Base-by-base conservation (phyloP, 2,888 invertebrate genomes). In the Cerastis leucographa region DNA sequence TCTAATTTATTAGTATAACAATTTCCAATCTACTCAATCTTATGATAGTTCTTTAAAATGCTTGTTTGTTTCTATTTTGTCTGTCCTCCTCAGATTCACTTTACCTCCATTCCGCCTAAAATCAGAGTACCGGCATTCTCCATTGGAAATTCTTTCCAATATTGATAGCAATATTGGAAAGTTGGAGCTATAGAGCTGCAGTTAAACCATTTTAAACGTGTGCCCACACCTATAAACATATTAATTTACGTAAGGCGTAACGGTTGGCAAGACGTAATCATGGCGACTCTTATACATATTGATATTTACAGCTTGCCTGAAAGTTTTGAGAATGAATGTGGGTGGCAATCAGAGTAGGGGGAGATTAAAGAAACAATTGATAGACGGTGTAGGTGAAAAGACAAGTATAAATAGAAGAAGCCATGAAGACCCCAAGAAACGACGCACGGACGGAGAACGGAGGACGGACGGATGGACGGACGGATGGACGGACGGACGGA, bases 171-270 rank as follows among this genome's bases (percentile, higher is more conserved):
- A n/a, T n/a, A n/a, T n/a, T n/a, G n/a, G n/a, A n/a, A n/a, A n/a
- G n/a, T n/a, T n/a, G n/a, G n/a, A n/a, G n/a, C n/a, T n/a, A n/a
- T n/a, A n/a, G n/a, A n/a, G n/a, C n/a, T n/a, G 7, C 12, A 68
- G 35, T 71, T 59, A 42, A 71, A 78, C 44, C 8, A 71, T 64
- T 68, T 67, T 69, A 74, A 61, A 74, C 71, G 46, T 54, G 46
- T 12, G 9, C 70, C 40, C 25, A 54, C 72, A 54, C n/a, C 66
- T 19, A 46, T 67, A 54, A n/a, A 64, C 25, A 49, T 66, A 73
- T 73, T 78, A 76, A 71, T 87, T 84, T 84, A 76, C 69, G 87
- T 83, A 74, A 74, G 49, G 5, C 69, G 66, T 61, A 81, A 83
- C 65, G 42, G 65, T 70, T 69, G 51, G 59, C 22, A n/a, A 71